phyloP scores from a whole-genome alignment of 2,113 vertebrate species.

The human (Homo sapiens) region GRCh38 chr6:103531501-103532000 shows the following conservation, averaged over 20 bases:
- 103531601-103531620: neutral
- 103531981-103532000: too few relatives aligned
- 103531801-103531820: neutral
- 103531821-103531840: neutral
- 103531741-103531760: neutral
- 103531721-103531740: neutral
- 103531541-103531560: neutral
- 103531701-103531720: neutral
- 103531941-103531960: too few relatives aligned
- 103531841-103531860: neutral
- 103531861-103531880: neutral
- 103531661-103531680: neutral
- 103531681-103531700: neutral
- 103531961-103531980: too few relatives aligned
- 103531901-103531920: neutral
- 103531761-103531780: neutral
- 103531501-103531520: neutral
- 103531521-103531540: neutral
- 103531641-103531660: neutral
- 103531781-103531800: neutral
- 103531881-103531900: neutral
- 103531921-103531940: neutral
- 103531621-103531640: neutral
- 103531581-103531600: neutral
- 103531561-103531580: neutral